Percentiles rank a stretch among this genome's conserved stretches.
phyloP scores from a whole-genome alignment of 2,888 invertebrate genomes.

The Drosophila tanythrix region DNA sequence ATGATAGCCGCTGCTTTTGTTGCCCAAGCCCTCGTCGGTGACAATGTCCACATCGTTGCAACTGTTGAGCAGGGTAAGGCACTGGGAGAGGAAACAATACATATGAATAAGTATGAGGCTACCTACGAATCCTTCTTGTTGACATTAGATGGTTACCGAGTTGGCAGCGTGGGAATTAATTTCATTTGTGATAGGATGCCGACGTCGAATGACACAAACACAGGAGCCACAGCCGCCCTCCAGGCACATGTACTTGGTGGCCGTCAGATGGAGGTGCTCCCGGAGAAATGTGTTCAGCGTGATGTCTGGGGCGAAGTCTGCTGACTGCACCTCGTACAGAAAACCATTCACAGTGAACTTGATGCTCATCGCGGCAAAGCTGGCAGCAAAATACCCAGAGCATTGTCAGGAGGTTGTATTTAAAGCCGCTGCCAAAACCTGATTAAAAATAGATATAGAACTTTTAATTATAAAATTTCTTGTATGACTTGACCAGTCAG shows the following conservation, averaged over 20 bases:
- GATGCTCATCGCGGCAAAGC: slow-evolving; percentile 59
- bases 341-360: slow-evolving; percentile 68
- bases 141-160: slow-evolving; percentile 82
- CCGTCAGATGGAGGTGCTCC: slow-evolving; percentile 86
- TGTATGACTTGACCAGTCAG: neutral
- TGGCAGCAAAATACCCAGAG: slow-evolving; percentile 23
- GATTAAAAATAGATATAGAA: neutral
- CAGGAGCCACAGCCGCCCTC: slow-evolving; percentile 90
- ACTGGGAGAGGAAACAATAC: slow-evolving; percentile 83
- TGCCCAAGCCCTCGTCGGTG: slow-evolving; percentile 91
- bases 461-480: neutral
- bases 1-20: slow-evolving; percentile 88
- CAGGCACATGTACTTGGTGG: slow-evolving; percentile 89
- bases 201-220: slow-evolving; percentile 85
- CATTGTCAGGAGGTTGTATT: slow-evolving; percentile 35
- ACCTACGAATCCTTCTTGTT: neutral
- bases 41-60: slow-evolving; percentile 88
- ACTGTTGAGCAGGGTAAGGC: slow-evolving; percentile 88
- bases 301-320: slow-evolving; percentile 84
- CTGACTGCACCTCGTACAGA: slow-evolving; percentile 71
- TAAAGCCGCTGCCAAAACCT: slow-evolving; percentile 86
- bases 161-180: slow-evolving; percentile 86
- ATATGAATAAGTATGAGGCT: neutral
- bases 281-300: slow-evolving; percentile 87
- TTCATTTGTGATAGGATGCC: slow-evolving; percentile 70